Conservation (phyloP, 2,888 invertebrate genomes). For the Netelia melanura region DNA sequence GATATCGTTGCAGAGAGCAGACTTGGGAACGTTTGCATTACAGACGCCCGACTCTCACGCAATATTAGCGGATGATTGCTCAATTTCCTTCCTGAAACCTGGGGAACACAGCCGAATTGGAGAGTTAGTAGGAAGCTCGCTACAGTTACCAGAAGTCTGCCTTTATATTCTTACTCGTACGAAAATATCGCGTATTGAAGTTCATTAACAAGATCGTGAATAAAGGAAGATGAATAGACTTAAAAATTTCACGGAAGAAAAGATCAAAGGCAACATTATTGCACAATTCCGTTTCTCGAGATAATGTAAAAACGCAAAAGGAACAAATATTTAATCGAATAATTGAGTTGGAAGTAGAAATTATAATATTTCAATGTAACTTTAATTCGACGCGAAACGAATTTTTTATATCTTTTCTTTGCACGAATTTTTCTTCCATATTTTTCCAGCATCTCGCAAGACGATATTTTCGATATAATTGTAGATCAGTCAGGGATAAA, state of each 20-base stretch:
- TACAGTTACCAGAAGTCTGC: constrained; percentile 36
- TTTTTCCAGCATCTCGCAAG: background rate
- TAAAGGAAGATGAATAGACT: constrained; percentile 12
- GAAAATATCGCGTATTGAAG: constrained; percentile 15
- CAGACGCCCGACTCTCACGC: constrained; percentile 73
- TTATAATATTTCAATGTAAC: no score
- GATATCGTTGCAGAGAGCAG: constrained; percentile 13
- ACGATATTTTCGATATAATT: background rate
- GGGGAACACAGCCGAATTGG: background rate
- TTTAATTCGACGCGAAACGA: no score
- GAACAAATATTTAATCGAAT: no score
- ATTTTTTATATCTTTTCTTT: no score
- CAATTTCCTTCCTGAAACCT: constrained; percentile 75
- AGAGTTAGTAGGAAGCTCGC: constrained; percentile 27
- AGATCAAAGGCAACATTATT: background rate
- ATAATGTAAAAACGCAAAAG: no score
- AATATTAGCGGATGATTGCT: constrained; percentile 76
- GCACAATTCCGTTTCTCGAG: background rate
- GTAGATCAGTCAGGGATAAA: background rate
- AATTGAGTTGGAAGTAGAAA: no score
- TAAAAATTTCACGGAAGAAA: constrained; percentile 42
- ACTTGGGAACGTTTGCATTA: constrained; percentile 66
- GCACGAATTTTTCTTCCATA: no score
- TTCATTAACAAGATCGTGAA: constrained; percentile 5
- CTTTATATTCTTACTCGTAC: background rate